Percentiles rank a stretch among this genome's conserved stretches.
Conservation (phyloP, 2,113 vertebrate species). For the Pelecanus crispus region DNA sequence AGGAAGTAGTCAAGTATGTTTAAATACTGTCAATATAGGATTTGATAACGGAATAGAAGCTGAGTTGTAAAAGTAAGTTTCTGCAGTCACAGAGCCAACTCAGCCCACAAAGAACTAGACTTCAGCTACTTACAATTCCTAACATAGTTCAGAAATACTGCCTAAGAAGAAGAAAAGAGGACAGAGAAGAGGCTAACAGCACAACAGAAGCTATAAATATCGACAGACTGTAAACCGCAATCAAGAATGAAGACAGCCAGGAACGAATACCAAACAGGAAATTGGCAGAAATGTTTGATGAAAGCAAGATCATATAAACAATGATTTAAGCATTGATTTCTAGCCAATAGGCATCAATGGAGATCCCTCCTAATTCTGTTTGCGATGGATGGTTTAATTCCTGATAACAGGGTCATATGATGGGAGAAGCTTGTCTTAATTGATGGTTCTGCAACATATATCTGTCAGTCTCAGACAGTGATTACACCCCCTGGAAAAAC, state of each 20-base stretch:
- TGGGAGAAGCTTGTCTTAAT: conserved; percentile 12
- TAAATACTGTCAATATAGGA: background rate
- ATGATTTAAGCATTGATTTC: conserved; percentile 4
- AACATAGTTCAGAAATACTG: background rate
- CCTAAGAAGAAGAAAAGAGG: background rate
- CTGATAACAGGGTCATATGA: conserved; percentile 13
- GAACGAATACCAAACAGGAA: background rate
- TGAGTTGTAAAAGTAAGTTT: background rate
- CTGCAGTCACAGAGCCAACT: background rate
- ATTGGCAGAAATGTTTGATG: background rate
- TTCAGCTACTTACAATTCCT: background rate
- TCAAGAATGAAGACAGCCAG: background rate
- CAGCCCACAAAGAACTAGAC: background rate
- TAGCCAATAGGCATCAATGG: conserved; percentile 1
- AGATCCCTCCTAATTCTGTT: conserved; percentile 17
- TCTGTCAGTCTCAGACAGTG: conserved; percentile 30
- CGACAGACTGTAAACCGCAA: background rate
- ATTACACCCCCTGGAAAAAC: conserved; percentile 47
- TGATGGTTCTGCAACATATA: background rate
- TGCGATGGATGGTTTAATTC: background rate
- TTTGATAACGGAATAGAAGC: background rate
- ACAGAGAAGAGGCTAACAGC: background rate
- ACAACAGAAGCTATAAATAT: background rate
- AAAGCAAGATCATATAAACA: conserved; percentile 8
- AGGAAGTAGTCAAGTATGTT: background rate